Evolutionary conservation across 2,888 invertebrate genomes (phyloP).

Genomic region (Macropis europaea): DNA sequence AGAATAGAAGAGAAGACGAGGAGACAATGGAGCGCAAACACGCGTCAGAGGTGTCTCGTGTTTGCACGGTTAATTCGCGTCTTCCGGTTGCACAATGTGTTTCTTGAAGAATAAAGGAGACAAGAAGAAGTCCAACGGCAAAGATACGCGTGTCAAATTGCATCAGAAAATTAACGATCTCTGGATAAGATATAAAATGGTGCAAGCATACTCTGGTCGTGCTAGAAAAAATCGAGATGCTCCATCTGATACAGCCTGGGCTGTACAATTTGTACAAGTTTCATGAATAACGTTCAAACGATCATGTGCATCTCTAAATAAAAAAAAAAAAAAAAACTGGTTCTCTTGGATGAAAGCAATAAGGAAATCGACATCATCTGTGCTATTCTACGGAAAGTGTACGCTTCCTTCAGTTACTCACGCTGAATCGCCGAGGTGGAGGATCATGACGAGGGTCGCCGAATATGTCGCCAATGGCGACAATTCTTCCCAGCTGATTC

Average conservation of each 20-base stretch:
- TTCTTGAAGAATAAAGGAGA: neutral
- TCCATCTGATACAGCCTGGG: neutral
- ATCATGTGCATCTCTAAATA: neutral
- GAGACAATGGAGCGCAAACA: conserved; percentile 15
- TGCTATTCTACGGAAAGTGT: conserved; percentile 2
- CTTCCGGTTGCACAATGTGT: conserved; percentile 24
- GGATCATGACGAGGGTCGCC: neutral
- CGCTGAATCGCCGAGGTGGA: conserved; percentile 11
- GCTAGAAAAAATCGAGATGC: neutral
- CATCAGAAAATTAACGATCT: neutral
- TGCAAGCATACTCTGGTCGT: neutral
- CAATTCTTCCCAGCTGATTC: neutral
- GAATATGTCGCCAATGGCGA: neutral
- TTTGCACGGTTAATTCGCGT: conserved; percentile 28
- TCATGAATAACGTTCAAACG: neutral
- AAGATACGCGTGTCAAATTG: neutral
- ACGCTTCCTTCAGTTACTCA: conserved; percentile 35
- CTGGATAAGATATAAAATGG: neutral
- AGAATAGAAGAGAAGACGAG: neutral
- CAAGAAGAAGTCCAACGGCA: neutral
- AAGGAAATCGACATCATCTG: neutral
- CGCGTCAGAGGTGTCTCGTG: neutral
- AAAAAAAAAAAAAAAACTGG: too few species aligned
- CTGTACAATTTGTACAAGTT: neutral
- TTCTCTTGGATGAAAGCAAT: neutral